phyloP scores from a whole-genome alignment of 1,140 invertebrate genomes.

The Aphidius gifuensis region DNA sequence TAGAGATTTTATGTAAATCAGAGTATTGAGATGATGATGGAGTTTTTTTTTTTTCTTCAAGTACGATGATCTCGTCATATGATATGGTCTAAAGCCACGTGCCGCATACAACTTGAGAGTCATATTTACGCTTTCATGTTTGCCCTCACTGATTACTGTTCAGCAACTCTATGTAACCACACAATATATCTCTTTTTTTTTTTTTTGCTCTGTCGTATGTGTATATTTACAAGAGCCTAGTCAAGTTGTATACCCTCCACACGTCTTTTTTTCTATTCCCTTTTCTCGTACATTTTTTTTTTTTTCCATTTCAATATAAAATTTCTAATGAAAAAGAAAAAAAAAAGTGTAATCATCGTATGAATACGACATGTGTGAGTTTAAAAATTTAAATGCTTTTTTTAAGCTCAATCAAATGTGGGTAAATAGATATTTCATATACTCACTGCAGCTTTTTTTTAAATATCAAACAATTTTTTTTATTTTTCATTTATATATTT shows the following conservation, averaged over 20 bases:
- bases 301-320: no score
- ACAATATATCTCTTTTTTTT: conserved; percentile 10
- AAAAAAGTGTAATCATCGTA: no score
- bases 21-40: background rate
- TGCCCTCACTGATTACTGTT: conserved; percentile 40
- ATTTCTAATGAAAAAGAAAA: no score
- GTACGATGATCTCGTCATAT: background rate
- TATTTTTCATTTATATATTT: no score
- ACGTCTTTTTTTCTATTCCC: background rate
- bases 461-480: no score
- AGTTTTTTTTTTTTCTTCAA: background rate
- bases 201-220: conserved; percentile 2
- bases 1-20: conserved; percentile 5
- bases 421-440: no score
- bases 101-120: conserved; percentile 7
- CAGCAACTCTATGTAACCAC: conserved; percentile 17
- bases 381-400: no score
- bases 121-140: conserved; percentile 39
- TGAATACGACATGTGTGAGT: no score
- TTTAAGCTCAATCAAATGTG: no score
- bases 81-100: conserved; percentile 14
- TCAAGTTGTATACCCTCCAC: background rate
- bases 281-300: background rate
- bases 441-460: no score
- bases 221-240: no score